Percentiles rank a stretch among this genome's conserved stretches.
Evolutionary conservation across 92 coral and sea anemone species (phyloP).

Genomic region (Phenganax marumi): DNA sequence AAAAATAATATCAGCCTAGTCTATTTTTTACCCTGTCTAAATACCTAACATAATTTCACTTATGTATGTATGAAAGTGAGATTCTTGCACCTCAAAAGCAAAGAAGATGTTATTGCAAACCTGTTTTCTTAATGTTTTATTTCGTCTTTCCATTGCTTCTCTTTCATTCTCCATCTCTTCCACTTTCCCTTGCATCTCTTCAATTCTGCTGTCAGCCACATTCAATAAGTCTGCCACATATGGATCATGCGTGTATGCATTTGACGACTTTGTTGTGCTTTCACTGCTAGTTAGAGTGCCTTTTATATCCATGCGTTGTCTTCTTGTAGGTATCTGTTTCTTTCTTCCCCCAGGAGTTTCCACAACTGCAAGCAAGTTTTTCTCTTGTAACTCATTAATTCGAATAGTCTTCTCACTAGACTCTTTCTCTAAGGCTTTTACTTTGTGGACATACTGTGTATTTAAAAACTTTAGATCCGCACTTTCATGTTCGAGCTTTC

Average conservation of each 20-base stretch:
- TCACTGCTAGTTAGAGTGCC: slow-evolving; percentile 86
- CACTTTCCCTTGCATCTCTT: slow-evolving; percentile 74
- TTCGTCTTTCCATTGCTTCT: slow-evolving; percentile 85
- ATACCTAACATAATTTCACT: too few relatives aligned
- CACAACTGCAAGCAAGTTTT: slow-evolving; percentile 97
- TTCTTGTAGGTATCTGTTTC: slow-evolving; percentile 90
- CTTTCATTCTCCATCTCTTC: slow-evolving; percentile 70
- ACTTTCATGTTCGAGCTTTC: slow-evolving; percentile 95
- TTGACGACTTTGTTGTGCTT: slow-evolving; percentile 47
- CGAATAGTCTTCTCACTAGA: slow-evolving; percentile 80
- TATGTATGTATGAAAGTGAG: too few relatives aligned
- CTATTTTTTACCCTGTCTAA: too few relatives aligned
- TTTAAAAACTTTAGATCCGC: slow-evolving; percentile 95
- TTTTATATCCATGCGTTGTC: slow-evolving; percentile 98
- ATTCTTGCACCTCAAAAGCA: neutral
- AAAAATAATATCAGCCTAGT: too few relatives aligned
- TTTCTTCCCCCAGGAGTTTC: slow-evolving; percentile 98
- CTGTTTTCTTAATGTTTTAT: slow-evolving; percentile 92
- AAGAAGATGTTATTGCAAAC: slow-evolving; percentile 45
- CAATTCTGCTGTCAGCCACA: slow-evolving; percentile 94
- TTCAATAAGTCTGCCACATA: slow-evolving; percentile 94
- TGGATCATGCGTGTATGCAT: slow-evolving; percentile 70
- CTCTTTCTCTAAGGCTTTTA: slow-evolving; percentile 95
- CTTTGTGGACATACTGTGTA: slow-evolving; percentile 98
- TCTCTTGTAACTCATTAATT: slow-evolving; percentile 89